Percentiles rank a stretch among this genome's conserved stretches.
Conservation (phyloP, 2,888 invertebrate species). For the Archips xylosteana region DNA sequence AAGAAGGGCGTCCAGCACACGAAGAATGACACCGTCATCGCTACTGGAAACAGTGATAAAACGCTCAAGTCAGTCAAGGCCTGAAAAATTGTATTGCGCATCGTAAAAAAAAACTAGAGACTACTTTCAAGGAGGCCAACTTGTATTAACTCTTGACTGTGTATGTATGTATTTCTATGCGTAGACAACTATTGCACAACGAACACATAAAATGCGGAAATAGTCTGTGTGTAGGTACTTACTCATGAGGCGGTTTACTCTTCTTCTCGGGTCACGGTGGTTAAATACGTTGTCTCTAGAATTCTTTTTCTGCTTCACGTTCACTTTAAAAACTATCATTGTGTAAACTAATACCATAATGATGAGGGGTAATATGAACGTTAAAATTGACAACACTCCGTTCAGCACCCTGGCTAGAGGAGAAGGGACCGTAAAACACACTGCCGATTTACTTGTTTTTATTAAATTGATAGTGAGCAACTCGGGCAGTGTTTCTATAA, state of each 20-base stretch:
- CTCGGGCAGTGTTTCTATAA: conserved; percentile 62
- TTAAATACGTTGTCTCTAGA: conserved; percentile 60
- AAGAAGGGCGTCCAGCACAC: conserved; percentile 77
- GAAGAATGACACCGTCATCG: conserved; percentile 74
- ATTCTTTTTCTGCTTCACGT: conserved; percentile 52
- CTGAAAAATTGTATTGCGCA: too few species aligned
- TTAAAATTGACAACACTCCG: conserved; percentile 59
- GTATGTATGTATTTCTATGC: background rate
- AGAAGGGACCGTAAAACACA: conserved; percentile 64
- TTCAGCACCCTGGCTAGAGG: conserved; percentile 56
- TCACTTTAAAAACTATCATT: conserved; percentile 66
- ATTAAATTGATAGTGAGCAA: conserved; percentile 41
- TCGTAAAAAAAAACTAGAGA: too few species aligned
- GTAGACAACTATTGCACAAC: background rate
- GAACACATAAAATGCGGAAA: background rate
- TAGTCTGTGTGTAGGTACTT: conserved; percentile 48
- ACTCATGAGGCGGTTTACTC: conserved; percentile 68
- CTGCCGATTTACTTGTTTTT: conserved; percentile 25
- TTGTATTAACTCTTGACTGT: too few species aligned
- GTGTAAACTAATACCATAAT: conserved; percentile 66
- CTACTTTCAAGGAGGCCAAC: too few species aligned
- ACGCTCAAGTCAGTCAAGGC: background rate
- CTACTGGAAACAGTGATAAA: conserved; percentile 61
- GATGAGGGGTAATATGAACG: conserved; percentile 61
- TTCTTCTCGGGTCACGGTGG: conserved; percentile 61